Evolutionary conservation across 2,888 invertebrate species (phyloP).

Genomic region (Opisthograptis luteolata): DNA sequence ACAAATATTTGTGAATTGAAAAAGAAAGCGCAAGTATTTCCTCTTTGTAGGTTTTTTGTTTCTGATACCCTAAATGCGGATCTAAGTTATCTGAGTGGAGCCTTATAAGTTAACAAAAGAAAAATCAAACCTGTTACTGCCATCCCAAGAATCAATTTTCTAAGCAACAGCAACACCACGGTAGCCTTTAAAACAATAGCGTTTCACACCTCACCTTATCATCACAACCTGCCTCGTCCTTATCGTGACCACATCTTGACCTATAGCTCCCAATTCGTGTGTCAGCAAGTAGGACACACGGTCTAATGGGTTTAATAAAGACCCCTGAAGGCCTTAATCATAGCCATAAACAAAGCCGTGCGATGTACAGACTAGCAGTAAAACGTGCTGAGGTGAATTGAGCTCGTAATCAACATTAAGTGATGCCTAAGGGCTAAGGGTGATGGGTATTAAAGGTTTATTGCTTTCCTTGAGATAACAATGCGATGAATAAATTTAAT

Average conservation of each 20-base stretch:
- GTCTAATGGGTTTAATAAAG: constrained; percentile 45
- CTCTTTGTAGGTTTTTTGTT: too few relatives aligned
- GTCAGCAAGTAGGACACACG: constrained; percentile 26
- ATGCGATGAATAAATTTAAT: constrained; percentile 31
- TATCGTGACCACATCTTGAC: constrained; percentile 8
- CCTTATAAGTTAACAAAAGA: too few relatives aligned
- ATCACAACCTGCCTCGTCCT: neutral
- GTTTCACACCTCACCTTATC: too few relatives aligned
- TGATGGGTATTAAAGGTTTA: constrained; percentile 35
- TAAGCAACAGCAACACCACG: too few relatives aligned
- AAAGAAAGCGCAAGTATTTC: too few relatives aligned
- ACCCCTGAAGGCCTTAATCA: constrained; percentile 40
- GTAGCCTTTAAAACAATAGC: too few relatives aligned
- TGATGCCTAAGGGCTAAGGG: constrained; percentile 30
- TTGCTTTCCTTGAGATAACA: constrained; percentile 33
- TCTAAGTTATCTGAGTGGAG: too few relatives aligned
- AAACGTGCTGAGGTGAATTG: constrained; percentile 41
- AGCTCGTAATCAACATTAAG: constrained; percentile 41
- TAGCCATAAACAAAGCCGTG: constrained; percentile 40
- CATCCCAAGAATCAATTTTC: too few relatives aligned
- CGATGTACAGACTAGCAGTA: constrained; percentile 31
- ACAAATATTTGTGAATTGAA: too few relatives aligned
- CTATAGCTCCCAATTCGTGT: constrained; percentile 18
- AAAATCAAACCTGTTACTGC: too few relatives aligned
- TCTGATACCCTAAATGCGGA: too few relatives aligned